phyloP scores from a whole-genome alignment of 2,888 invertebrate genomes.

The Eupsilia transversa region DNA sequence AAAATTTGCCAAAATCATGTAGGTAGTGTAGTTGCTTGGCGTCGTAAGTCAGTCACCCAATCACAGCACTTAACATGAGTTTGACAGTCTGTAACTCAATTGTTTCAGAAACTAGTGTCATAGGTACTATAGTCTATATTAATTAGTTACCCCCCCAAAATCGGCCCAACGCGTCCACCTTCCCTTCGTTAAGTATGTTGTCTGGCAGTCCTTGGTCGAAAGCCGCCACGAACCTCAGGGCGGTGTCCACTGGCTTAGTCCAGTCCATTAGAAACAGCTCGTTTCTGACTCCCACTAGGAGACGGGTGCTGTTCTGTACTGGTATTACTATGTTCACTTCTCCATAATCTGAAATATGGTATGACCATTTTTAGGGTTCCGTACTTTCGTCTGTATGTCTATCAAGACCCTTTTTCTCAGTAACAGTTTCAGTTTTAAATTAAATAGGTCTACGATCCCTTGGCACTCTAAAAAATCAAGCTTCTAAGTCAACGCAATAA shows the following conservation, averaged over 20 bases:
- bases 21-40: too few relatives aligned
- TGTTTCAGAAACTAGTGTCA: too few relatives aligned
- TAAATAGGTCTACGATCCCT: too few relatives aligned
- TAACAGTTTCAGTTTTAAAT: too few relatives aligned
- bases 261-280: slow-evolving; percentile 81
- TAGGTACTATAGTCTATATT: too few relatives aligned
- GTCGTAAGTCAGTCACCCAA: too few relatives aligned
- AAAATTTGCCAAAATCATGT: too few relatives aligned
- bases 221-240: slow-evolving; percentile 62
- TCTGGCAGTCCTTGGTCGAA: slow-evolving; percentile 67
- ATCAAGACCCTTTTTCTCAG: too few relatives aligned
- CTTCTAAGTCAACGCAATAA: neutral
- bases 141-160: slow-evolving; percentile 84
- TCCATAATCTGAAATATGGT: slow-evolving; percentile 73
- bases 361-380: neutral
- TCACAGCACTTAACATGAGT: too few relatives aligned
- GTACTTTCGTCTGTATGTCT: neutral
- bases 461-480: too few relatives aligned
- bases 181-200: slow-evolving; percentile 91
- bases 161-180: slow-evolving; percentile 87
- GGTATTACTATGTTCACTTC: slow-evolving; percentile 83
- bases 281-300: slow-evolving; percentile 77
- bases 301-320: slow-evolving; percentile 74
- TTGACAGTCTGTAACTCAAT: too few relatives aligned
- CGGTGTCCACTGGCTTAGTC: slow-evolving; percentile 69